phyloP scores from a whole-genome alignment of 2,113 vertebrate species.

The Erythrocercus mccallii region DNA sequence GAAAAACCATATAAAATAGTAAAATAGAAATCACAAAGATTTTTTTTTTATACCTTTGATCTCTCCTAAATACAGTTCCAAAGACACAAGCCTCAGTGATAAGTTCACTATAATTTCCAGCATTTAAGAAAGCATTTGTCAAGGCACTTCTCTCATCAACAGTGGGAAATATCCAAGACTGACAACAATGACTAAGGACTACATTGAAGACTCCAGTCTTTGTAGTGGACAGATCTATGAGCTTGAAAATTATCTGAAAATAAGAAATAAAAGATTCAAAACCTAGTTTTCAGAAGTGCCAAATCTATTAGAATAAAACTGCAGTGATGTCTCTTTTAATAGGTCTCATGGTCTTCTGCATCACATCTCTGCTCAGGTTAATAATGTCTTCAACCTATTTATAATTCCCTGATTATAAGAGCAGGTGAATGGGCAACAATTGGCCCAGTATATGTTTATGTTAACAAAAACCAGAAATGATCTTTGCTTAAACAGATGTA shows the following conservation, averaged over 20 bases:
- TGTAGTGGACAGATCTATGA: slow-evolving; percentile 85
- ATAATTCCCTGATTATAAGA: neutral
- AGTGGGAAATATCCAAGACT: slow-evolving; percentile 77
- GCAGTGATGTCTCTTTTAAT: neutral
- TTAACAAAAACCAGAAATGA: neutral
- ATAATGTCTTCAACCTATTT: neutral
- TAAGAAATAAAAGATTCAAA: neutral
- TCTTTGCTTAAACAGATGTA: neutral
- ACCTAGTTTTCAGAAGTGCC: neutral
- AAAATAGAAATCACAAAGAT: neutral
- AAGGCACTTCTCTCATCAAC: neutral
- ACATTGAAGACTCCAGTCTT: slow-evolving; percentile 89
- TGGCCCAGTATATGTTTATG: neutral
- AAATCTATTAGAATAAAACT: neutral
- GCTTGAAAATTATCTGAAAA: slow-evolving; percentile 79
- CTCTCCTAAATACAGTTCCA: slow-evolving; percentile 88
- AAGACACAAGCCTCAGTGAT: slow-evolving; percentile 87
- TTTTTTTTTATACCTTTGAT: slow-evolving; percentile 82
- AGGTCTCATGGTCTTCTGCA: neutral
- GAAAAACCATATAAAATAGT: neutral
- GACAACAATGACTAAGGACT: slow-evolving; percentile 85
- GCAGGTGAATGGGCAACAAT: neutral
- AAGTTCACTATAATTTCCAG: slow-evolving; percentile 79
- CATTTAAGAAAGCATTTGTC: slow-evolving; percentile 67
- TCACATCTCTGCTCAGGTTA: neutral